phyloP scores from a whole-genome alignment of 2,113 vertebrate genomes.

The Hemiscyllium ocellatum region DNA sequence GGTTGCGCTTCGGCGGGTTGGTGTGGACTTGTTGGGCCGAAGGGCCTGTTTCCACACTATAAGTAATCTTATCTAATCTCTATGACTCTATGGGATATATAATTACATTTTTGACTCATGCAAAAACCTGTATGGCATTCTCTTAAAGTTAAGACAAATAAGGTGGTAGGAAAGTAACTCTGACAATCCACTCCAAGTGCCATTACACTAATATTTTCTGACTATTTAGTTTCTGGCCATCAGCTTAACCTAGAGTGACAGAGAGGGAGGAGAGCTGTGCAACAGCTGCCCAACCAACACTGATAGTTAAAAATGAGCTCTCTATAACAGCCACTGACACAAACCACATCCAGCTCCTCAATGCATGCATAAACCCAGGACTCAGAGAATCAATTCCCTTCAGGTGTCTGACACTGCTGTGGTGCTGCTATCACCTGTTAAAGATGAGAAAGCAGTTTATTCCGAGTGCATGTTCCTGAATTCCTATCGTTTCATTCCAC shows the following conservation, averaged over 20 bases:
- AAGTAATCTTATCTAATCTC: too few species aligned
- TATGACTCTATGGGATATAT: too few species aligned
- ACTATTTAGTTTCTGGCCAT: not conserved
- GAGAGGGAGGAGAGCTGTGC: too few species aligned
- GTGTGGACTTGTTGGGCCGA: too few species aligned
- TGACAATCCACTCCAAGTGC: not conserved
- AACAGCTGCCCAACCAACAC: not conserved
- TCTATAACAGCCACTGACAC: not conserved
- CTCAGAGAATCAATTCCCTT: not conserved
- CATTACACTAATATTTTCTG: not conserved
- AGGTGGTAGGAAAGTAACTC: not conserved
- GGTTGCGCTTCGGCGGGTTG: too few species aligned
- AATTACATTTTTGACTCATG: not conserved
- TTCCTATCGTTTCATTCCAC: not conserved
- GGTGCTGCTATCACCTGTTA: not conserved
- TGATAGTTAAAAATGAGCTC: not conserved
- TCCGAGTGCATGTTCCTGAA: not conserved
- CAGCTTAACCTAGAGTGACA: not conserved
- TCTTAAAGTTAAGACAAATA: slow-evolving; percentile 1
- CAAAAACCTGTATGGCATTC: not conserved
- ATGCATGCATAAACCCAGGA: not conserved
- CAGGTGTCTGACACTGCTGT: not conserved
- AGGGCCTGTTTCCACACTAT: too few species aligned
- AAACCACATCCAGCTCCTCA: not conserved
- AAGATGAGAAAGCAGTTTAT: not conserved